These are phyloP conservation scores for Panagrolaimus sp. DNA, from an alignment of 1,140 invertebrate genomes.

Conservation along the genomic window DNA sequence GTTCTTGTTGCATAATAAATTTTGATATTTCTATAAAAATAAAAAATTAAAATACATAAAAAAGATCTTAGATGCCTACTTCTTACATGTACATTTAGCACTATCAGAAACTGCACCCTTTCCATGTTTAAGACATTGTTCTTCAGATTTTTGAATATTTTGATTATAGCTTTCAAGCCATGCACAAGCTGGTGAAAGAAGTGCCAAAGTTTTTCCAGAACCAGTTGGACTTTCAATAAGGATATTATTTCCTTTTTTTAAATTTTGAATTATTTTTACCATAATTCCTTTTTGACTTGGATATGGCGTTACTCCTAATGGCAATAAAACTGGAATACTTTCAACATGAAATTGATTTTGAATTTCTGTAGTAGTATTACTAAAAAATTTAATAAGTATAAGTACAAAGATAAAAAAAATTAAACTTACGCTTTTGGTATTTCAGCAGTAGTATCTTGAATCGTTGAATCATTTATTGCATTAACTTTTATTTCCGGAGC, in stretches of 20 bases:
- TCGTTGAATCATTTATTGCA: no score
- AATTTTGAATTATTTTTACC: constrained; percentile 67
- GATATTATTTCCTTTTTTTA: constrained; percentile 69
- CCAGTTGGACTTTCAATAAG: constrained; percentile 79
- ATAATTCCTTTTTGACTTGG: constrained; percentile 50
- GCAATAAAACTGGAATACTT: constrained; percentile 21
- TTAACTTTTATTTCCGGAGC: no score
- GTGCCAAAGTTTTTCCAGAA: constrained; percentile 75
- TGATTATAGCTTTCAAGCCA: constrained; percentile 63
- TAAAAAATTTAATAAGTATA: no score
- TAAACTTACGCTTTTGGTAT: no score
- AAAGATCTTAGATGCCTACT: no score
- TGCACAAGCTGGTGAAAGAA: constrained; percentile 72
- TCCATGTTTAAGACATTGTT: constrained; percentile 13
- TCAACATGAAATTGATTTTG: neutral
- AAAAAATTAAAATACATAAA: no score
- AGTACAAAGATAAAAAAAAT: no score
- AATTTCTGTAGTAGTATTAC: no score
- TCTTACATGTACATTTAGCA: no score
- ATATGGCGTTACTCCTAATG: constrained; percentile 29
- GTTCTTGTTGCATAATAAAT: constrained; percentile 76
- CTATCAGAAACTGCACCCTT: neutral
- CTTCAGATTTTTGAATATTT: constrained; percentile 50
- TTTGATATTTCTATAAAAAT: constrained; percentile 65
- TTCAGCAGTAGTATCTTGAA: no score